A percentile compares a stretch with the other conserved stretches of the same genome.
Evolutionary conservation across 2,888 invertebrate genomes (phyloP).

Genomic region (Barypeithes pellucidus): DNA sequence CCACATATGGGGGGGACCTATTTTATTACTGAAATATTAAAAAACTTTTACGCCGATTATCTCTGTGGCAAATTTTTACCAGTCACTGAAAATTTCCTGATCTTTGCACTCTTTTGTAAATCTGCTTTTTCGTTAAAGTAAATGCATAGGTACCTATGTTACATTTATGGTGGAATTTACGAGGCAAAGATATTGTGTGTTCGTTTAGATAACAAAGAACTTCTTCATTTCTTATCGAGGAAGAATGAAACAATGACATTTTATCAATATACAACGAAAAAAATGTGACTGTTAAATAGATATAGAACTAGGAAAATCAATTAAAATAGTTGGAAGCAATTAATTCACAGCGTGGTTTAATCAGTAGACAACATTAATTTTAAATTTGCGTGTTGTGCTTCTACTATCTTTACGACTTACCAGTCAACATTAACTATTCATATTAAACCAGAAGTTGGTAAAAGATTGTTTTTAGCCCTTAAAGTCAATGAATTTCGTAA

Average conservation of each 20-base stretch:
- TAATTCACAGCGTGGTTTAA: slow-evolving; percentile 48
- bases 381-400: slow-evolving; percentile 52
- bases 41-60: no score
- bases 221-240: slow-evolving; percentile 9
- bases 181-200: not conserved
- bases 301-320: slow-evolving; percentile 47
- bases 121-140: no score
- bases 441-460: slow-evolving; percentile 25
- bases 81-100: no score
- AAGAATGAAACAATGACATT: slow-evolving; percentile 18
- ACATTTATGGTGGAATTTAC: no score
- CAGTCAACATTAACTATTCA: slow-evolving; percentile 42
- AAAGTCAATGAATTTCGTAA: slow-evolving; percentile 19
- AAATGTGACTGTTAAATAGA: slow-evolving; percentile 37
- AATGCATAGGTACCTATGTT: no score
- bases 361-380: slow-evolving; percentile 54
- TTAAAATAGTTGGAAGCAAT: slow-evolving; percentile 53
- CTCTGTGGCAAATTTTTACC: no score
- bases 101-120: no score
- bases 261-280: slow-evolving; percentile 43
- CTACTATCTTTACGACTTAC: slow-evolving; percentile 48
- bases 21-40: no score
- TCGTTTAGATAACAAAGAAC: not conserved
- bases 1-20: no score
- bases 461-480: slow-evolving; percentile 21